Base-by-base conservation (phyloP, 2,888 invertebrate genomes). In the Orchesella flavescens region DNA sequence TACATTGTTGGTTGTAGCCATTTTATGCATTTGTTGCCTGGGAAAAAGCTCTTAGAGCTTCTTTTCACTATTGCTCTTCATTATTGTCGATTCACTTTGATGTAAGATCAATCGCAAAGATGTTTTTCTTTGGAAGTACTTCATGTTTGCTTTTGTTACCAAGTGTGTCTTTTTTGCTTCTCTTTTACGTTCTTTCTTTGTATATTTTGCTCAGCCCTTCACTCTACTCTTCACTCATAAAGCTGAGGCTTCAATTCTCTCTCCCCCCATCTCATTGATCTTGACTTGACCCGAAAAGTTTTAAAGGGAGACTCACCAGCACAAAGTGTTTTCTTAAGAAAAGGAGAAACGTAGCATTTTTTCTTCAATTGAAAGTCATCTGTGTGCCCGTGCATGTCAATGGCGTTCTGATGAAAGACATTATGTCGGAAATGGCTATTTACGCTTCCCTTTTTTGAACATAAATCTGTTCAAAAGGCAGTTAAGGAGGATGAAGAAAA, bases 381-480 rank as follows among this genome's bases (percentile, higher is more conserved):
- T 57, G 24, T 61, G 61, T 61, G 13, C 23, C 61, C 61, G 21
- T 21, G 15, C 24, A 69, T 53, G 49, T 23, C 69, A 68, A 46
- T 46, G 19, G 68, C 5, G 46, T 68, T n/a, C 15, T 46, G 69
- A 23, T 53, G 23, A 69, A 21, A 53, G 49, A 49, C 69, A 69
- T 49, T 44, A 68, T 61, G 73, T 73, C 73, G 73, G 73, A 73
- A 73, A 73, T 73, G 59, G 19, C 19, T 21, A 73, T 73, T 34
- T 73, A 71, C 46, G 57, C 23, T 71, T 53, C 43, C 53, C 55
- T 15, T 71, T 34, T n/a, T 43, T 44, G 15, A 63, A 19, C 10
- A 57, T 9, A 13, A 57, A 57, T 17, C 59, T 21, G 59, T 21
- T 17, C 17, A 21, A 59, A 21, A 59, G 59, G 17, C 59, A 5